Evolutionary conservation across 2,797 vertebrate genomes (phyloP).

Genomic region (Vespertilio murinus): DNA sequence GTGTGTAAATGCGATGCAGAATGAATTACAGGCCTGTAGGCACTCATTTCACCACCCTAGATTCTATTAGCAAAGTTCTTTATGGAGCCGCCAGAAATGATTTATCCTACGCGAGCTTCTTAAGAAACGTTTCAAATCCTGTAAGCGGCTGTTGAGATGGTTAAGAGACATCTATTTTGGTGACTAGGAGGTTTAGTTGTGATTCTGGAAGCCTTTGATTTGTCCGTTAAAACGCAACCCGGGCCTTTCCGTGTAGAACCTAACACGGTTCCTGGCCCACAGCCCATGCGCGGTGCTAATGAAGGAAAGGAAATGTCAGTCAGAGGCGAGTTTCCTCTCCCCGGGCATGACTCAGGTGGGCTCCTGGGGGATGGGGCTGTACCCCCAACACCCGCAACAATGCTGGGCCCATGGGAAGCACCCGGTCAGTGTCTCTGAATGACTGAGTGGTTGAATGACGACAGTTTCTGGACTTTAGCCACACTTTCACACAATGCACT

Average conservation of each 20-base stretch:
- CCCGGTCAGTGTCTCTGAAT: neutral
- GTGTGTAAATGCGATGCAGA: slow-evolving; percentile 58
- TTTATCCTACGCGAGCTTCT: slow-evolving; percentile 32
- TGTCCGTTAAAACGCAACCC: neutral
- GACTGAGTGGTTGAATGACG: neutral
- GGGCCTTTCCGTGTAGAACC: neutral
- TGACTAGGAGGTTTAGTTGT: neutral
- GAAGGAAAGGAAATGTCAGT: neutral
- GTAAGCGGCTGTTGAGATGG: neutral
- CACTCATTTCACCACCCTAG: slow-evolving; percentile 42
- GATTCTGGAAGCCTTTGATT: neutral
- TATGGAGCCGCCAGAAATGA: neutral
- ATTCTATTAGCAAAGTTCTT: slow-evolving; percentile 60
- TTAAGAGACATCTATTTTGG: neutral
- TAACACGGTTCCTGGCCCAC: neutral
- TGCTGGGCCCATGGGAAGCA: neutral
- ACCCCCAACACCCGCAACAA: neutral
- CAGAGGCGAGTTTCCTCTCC: too few relatives aligned
- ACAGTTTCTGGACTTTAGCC: neutral
- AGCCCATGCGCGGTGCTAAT: neutral
- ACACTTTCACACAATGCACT: neutral
- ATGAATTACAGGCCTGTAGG: slow-evolving; percentile 53
- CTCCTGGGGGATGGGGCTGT: neutral
- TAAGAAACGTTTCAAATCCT: slow-evolving; percentile 40
- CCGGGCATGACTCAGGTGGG: rapidly evolving